A percentile compares a stretch with the other conserved stretches of the same genome.
phyloP scores from a whole-genome alignment of 1,140 invertebrate species.

The Lordiphosa stackelbergi region DNA sequence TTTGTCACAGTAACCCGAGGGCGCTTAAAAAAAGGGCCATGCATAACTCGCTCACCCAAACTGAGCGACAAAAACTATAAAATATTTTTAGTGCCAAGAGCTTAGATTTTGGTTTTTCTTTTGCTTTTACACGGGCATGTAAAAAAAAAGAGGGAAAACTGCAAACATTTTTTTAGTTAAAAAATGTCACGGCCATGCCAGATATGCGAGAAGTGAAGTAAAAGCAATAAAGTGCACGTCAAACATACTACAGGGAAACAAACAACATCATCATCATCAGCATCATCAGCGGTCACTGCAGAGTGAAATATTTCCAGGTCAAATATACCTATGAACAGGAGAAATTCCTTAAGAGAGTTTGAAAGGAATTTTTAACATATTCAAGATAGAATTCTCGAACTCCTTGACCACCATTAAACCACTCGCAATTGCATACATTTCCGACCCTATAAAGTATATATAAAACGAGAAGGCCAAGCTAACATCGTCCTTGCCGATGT shows the following conservation, averaged over 20 bases:
- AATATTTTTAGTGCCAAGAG: slow-evolving; percentile 49
- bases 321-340: too few species aligned
- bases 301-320: too few species aligned
- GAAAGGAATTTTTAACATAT: too few species aligned
- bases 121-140: slow-evolving; percentile 2
- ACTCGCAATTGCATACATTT: too few species aligned
- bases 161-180: slow-evolving; percentile 1
- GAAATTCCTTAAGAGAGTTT: too few species aligned
- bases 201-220: slow-evolving; percentile 49
- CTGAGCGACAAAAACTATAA: slow-evolving; percentile 49
- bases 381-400: too few species aligned
- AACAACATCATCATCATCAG: slow-evolving; percentile 17
- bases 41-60: slow-evolving; percentile 60
- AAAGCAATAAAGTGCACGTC: slow-evolving; percentile 61
- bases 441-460: too few species aligned
- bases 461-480: too few species aligned
- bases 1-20: slow-evolving; percentile 50
- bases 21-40: slow-evolving; percentile 49
- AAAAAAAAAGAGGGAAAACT: slow-evolving; percentile 7
- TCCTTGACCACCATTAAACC: too few species aligned
- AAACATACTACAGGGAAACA: slow-evolving; percentile 41
- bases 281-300: slow-evolving; percentile 15
- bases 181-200: slow-evolving; percentile 34
- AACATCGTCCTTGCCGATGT: too few species aligned
- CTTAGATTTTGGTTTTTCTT: slow-evolving; percentile 29